Percentiles rank a stretch among this genome's conserved stretches.
phyloP scores from a whole-genome alignment of 2,888 invertebrate genomes.

The Nebria brevicollis region DNA sequence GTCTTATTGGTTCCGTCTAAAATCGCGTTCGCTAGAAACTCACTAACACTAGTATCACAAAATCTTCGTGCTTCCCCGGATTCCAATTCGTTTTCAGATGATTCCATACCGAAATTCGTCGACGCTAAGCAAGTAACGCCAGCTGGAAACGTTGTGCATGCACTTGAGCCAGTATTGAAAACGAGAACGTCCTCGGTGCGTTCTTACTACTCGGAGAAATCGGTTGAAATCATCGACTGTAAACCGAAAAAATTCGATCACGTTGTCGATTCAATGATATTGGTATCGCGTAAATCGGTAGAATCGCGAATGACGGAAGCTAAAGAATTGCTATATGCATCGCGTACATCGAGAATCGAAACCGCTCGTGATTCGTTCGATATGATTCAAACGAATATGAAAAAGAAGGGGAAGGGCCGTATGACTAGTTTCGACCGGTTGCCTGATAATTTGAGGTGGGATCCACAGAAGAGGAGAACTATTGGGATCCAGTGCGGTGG shows the following conservation, averaged over 20 bases:
- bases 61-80: background rate
- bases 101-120: background rate
- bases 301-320: background rate
- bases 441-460: background rate
- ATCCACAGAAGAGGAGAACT: background rate
- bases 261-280: constrained; percentile 14
- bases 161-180: background rate
- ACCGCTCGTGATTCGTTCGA: constrained; percentile 3
- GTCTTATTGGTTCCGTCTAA: background rate
- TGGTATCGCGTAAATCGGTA: background rate
- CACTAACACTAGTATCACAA: background rate
- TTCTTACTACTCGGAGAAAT: background rate
- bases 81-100: background rate
- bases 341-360: background rate
- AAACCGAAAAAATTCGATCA: background rate
- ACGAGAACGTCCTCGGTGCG: background rate
- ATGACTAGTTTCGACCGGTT: background rate
- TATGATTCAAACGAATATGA: background rate
- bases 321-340: background rate
- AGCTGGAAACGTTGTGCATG: background rate
- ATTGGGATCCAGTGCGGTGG: constrained; percentile 8
- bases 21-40: background rate
- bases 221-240: background rate
- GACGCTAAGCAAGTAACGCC: background rate
- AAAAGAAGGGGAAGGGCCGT: background rate